Conservation (phyloP, 37 sponge, comb jelly and placozoan species). For the Haliclona indistincta region DNA sequence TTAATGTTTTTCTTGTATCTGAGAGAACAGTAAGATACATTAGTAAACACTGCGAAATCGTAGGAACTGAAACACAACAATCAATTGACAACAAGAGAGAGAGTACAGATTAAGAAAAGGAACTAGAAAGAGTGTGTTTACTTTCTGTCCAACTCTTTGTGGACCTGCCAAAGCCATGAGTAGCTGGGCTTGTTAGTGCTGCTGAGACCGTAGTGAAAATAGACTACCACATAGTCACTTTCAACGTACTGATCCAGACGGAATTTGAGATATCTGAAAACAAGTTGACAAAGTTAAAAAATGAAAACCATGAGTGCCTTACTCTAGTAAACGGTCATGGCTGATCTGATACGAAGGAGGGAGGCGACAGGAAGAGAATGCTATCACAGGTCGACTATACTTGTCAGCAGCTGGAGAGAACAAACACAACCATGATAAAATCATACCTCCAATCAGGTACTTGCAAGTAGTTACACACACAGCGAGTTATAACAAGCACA, state of each 20-base stretch:
- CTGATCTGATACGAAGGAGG: constrained; percentile 59
- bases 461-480: too few relatives aligned
- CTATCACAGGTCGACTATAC: constrained; percentile 66
- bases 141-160: constrained; percentile 85
- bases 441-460: too few relatives aligned
- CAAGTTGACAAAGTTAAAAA: neutral
- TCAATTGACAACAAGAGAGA: too few relatives aligned
- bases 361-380: constrained; percentile 67
- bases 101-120: too few relatives aligned
- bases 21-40: neutral
- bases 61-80: too few relatives aligned
- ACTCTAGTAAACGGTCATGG: constrained; percentile 64
- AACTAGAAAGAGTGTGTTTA: constrained; percentile 34
- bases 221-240: constrained; percentile 89
- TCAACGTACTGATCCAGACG: constrained; percentile 85
- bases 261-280: constrained; percentile 54
- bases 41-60: too few relatives aligned
- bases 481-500: too few relatives aligned
- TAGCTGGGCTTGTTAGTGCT: constrained; percentile 70
- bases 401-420: constrained; percentile 51
- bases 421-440: too few relatives aligned
- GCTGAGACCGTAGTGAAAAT: constrained; percentile 83
- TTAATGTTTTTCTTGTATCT: constrained; percentile 97
- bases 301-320: constrained; percentile 12
- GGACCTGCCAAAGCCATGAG: constrained; percentile 44